These are phyloP conservation scores for Diploptera punctata DNA, from an alignment of 2,888 invertebrate species.

Conservation along the genomic window DNA sequence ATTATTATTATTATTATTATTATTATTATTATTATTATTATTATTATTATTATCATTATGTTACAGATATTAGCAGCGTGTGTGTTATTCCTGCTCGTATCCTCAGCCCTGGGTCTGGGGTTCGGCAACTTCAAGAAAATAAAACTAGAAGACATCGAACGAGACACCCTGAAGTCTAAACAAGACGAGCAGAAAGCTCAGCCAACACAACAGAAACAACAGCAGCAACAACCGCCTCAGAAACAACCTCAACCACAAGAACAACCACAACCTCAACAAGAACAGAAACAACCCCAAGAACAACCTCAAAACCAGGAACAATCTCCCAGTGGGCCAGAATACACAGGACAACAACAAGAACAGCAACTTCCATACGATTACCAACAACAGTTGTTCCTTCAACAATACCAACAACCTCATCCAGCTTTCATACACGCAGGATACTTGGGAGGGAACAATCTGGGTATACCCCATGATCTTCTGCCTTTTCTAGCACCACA, in stretches of 20 bases:
- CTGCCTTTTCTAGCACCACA: neutral
- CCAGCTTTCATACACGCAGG: neutral
- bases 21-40: too few species aligned
- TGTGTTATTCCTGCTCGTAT: too few species aligned
- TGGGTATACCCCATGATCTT: neutral
- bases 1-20: too few species aligned
- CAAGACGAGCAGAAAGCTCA: constrained; percentile 46
- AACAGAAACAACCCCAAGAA: constrained; percentile 25
- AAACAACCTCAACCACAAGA: constrained; percentile 28
- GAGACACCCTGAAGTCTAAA: constrained; percentile 70
- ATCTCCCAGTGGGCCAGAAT: neutral
- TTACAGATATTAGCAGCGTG: too few species aligned
- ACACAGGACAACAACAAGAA: constrained; percentile 37
- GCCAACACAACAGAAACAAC: constrained; percentile 20
- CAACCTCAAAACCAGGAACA: neutral
- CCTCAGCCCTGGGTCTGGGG: too few species aligned
- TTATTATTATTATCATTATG: too few species aligned
- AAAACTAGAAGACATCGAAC: constrained; percentile 76
- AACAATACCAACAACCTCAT: constrained; percentile 43
- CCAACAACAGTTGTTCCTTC: constrained; percentile 17
- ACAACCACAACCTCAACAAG: constrained; percentile 29
- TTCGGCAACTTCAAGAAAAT: too few species aligned
- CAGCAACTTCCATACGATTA: constrained; percentile 11
- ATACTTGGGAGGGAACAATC: constrained; percentile 38
- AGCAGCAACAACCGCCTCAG: constrained; percentile 16